Evolutionary conservation across 2,797 vertebrate species (phyloP), one percentile per base, ranked within the genome.

Genomic region (Mus spretus): DNA sequence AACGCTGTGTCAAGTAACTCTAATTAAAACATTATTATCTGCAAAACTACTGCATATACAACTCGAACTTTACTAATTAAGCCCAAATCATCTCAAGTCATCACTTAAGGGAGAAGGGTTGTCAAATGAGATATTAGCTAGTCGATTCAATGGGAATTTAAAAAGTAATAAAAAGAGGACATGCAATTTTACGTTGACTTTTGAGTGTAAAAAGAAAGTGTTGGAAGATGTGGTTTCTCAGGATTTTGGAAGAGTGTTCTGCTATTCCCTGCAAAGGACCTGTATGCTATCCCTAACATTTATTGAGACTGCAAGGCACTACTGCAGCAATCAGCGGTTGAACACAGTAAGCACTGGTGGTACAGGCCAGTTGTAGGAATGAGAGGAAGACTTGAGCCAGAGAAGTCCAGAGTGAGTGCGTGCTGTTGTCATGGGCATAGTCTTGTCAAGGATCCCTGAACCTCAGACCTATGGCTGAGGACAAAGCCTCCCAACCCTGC

Each of bases 21-120:
- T 47, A 97, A 89, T 98, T 97, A 97, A 97, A 97, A 80, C 93
- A 96, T 98, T 96, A n/a, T 95, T 57, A 55, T 97, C 40, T 65
- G 59, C 93, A 89, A 96, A 95, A 86, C 89, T 95, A 91, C 57
- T 93, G 31, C 47, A 87, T 83, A 31, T 93, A 98, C 13, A 72
- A 94, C 57, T 95, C 93, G 94, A 96, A 97, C 94, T 97, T 92
- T 96, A 89, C 59, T 95, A 95, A 80, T 97, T 97, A 91, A 96
- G n/a, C 37, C 47, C 95, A 93, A 70, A 84, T 90, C 75, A 67
- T 28, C 67, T 90, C 87, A 96, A 97, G 75, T 47, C 3, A 5
- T 92, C 83, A 3, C 87, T 84, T 95, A 80, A 4, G 2, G 77
- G 94, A 74, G 59, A 95, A 26, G 63, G 90, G n/a, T 34, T 89